A percentile compares a stretch with the other conserved stretches of the same genome.
phyloP scores from a whole-genome alignment of 2,113 vertebrate genomes.

The Aleadryas rufinucha region DNA sequence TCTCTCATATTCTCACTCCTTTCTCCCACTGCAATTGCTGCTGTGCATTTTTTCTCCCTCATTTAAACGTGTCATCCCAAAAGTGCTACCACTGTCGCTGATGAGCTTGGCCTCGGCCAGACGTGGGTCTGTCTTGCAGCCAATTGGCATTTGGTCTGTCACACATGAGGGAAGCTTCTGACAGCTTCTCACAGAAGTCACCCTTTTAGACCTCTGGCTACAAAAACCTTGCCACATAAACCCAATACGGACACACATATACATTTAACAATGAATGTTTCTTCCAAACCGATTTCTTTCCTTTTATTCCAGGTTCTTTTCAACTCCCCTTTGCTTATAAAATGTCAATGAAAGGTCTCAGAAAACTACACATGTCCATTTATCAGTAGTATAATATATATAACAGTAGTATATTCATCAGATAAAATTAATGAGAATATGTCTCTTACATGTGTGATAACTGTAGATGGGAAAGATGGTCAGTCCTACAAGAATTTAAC shows the following conservation, averaged over 20 bases:
- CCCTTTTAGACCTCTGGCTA: too few species aligned
- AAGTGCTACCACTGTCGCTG: background rate
- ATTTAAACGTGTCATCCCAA: background rate
- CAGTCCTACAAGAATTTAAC: background rate
- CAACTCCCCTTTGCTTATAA: background rate
- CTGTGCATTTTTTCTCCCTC: background rate
- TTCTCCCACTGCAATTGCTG: background rate
- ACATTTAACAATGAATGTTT: background rate
- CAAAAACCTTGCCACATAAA: background rate
- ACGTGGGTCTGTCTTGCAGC: background rate
- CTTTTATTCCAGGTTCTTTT: background rate
- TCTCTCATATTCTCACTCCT: background rate
- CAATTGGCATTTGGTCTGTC: rapidly evolving
- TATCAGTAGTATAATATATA: background rate
- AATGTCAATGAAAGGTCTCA: background rate
- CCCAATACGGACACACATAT: rapidly evolving
- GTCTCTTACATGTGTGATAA: background rate
- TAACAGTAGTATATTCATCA: background rate
- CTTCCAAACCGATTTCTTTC: background rate
- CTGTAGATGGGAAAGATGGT: background rate
- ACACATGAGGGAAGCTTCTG: background rate
- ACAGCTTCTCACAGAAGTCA: background rate
- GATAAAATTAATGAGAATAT: background rate
- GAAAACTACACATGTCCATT: background rate
- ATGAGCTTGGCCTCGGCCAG: background rate